phyloP scores from a whole-genome alignment of 1,140 invertebrate species.

The Monochamus saltuarius region DNA sequence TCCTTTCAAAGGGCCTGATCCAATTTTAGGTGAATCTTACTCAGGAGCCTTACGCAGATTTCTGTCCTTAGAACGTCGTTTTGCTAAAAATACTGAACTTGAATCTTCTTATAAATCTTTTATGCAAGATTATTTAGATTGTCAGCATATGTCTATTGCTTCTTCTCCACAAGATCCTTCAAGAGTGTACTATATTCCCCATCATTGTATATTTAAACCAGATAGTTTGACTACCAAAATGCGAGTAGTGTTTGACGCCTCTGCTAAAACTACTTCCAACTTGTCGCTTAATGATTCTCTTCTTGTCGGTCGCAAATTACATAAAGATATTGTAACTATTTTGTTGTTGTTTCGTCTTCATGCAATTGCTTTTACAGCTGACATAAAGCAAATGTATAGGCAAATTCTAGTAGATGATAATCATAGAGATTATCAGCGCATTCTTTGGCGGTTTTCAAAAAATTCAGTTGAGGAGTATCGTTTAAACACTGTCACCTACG shows the following conservation, averaged over 20 bases:
- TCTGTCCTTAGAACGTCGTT: too few species aligned
- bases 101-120: too few species aligned
- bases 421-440: not conserved
- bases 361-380: conserved; percentile 29
- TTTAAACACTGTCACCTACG: not conserved
- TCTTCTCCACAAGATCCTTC: too few species aligned
- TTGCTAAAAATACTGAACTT: too few species aligned
- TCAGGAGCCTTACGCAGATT: too few species aligned
- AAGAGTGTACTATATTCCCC: conserved; percentile 1
- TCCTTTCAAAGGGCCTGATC: too few species aligned
- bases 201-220: conserved; percentile 24
- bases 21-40: too few species aligned
- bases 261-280: conserved; percentile 13
- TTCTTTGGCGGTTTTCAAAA: not conserved
- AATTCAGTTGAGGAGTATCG: not conserved
- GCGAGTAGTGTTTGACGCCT: conserved; percentile 29
- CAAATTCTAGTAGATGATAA: conserved; percentile 1
- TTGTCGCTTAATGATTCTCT: conserved; percentile 32
- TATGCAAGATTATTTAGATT: too few species aligned
- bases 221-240: conserved; percentile 22
- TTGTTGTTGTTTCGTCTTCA: conserved; percentile 25
- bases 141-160: too few species aligned
- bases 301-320: conserved; percentile 14
- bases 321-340: conserved; percentile 25
- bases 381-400: conserved; percentile 36